Base-by-base conservation (phyloP, 1,140 invertebrate genomes). In the Camponotus vicinus region DNA sequence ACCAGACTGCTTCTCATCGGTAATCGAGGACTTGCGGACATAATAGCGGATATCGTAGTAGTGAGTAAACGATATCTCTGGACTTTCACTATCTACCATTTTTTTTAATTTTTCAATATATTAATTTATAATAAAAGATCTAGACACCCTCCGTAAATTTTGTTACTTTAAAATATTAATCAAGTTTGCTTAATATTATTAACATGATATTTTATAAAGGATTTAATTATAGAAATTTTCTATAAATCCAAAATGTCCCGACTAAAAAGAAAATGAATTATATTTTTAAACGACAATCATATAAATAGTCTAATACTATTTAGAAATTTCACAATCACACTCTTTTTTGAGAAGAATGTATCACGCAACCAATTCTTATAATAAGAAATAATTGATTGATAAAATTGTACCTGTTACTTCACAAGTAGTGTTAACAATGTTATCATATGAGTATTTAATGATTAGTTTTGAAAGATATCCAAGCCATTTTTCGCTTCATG, bases 31-130 rank as follows among this genome's bases (percentile, higher is more conserved):
- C 96, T 98, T 90, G 97, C 97, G 89, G 98, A 98, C 94, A 96
- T 98, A 88, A 96, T 98, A 85, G 97, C 98, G 94, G 98, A 98
- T 95, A 96, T 98, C 89, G 98, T 98, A 95, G 96, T 98, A 92
- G 97, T 97, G 93, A 96, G 96, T 1, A 32, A 8, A 49, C 15
- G 37, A 42, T 27, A 13, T 37, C 9, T 52, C 5, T 18, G 37
- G 2, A 79, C 45, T 55, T 67, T 40, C 37, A 45, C 9, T 0
- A 45, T 18, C 49, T 9, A 61, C 0, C 37, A 40, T 4, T 32
- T 32, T 21, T 13, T 71, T 61, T 45, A 13, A 1, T 34, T 45
- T 71, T 8, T 27, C 7, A n/a, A 63, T 18, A 3, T 11, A n/a
- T 27, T 27, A 40, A 40, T 49, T 34, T 15, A 13, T 18, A 32